Conservation (phyloP, 2,888 invertebrate genomes). For the Drosophila paranaensis region DNA sequence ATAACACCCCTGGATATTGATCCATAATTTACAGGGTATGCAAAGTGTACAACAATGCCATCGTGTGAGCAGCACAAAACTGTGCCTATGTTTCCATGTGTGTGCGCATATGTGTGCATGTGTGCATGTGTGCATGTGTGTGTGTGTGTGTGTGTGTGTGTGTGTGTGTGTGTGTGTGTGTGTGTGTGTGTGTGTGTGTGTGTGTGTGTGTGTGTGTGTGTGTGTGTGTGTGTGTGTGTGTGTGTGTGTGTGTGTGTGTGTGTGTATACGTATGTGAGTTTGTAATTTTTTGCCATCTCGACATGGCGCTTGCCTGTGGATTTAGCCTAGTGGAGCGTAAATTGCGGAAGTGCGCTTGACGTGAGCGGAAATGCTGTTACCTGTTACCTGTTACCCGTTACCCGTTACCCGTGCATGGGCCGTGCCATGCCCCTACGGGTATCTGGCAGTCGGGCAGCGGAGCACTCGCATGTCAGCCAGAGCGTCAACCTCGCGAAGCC, state of each 20-base stretch:
- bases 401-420: slow-evolving; percentile 15
- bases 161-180: slow-evolving; percentile 2
- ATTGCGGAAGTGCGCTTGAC: slow-evolving; percentile 62
- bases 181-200: slow-evolving; percentile 6
- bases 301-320: slow-evolving; percentile 6
- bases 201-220: slow-evolving; percentile 5
- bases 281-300: slow-evolving; percentile 22
- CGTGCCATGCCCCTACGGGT: slow-evolving; percentile 2
- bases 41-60: slow-evolving; percentile 7
- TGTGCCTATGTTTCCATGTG: slow-evolving; percentile 5
- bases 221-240: slow-evolving; percentile 6
- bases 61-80: slow-evolving; percentile 19
- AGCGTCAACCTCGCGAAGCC: neutral
- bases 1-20: neutral
- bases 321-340: slow-evolving; percentile 37
- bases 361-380: slow-evolving; percentile 61
- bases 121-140: slow-evolving; percentile 5
- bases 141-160: slow-evolving; percentile 5
- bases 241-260: slow-evolving; percentile 5
- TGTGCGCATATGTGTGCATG: slow-evolving; percentile 4
- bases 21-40: neutral
- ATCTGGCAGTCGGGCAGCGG: slow-evolving; percentile 5
- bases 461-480: neutral
- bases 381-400: slow-evolving; percentile 22
- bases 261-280: neutral